Percentiles rank a stretch among this genome's conserved stretches.
These are phyloP conservation scores for Nibea albiflora DNA, from an alignment of 2,113 vertebrate genomes.

Conservation along the genomic window DNA sequence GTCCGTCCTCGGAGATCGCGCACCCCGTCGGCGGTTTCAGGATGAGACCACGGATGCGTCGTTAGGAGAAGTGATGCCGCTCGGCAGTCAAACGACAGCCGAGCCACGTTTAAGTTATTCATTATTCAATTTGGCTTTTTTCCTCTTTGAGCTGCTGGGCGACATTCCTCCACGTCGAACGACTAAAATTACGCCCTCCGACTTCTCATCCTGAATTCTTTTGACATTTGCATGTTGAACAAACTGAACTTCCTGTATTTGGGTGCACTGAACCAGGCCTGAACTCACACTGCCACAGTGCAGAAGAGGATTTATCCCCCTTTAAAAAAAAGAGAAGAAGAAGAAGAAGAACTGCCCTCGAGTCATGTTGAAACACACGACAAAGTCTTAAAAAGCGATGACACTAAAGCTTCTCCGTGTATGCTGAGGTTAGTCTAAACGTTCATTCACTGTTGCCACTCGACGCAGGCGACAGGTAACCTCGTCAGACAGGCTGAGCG, in stretches of 20 bases:
- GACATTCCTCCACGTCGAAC: not conserved
- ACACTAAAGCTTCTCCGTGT: conserved; percentile 2
- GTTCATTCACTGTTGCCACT: not conserved
- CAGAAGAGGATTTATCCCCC: not conserved
- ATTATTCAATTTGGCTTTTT: not conserved
- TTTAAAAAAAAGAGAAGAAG: not conserved
- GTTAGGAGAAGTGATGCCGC: not conserved
- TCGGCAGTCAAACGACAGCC: not conserved
- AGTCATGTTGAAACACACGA: not conserved
- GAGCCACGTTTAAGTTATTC: not conserved
- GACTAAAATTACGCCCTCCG: not conserved
- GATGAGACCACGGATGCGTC: not conserved
- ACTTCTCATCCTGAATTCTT: not conserved
- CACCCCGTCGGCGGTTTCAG: not conserved
- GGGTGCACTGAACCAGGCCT: not conserved
- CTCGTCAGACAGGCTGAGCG: too few species aligned
- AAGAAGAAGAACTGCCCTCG: too few species aligned
- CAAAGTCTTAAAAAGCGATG: too few species aligned
- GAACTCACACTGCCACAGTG: not conserved
- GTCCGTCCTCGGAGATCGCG: conserved; percentile 4
- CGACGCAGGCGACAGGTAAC: not conserved
- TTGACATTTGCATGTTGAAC: conserved; percentile 14
- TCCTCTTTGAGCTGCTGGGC: not conserved
- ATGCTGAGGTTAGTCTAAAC: not conserved
- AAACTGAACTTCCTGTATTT: conserved; percentile 44